These are phyloP conservation scores for Lasioglossum villosulum DNA, from an alignment of 2,888 invertebrate genomes.

Conservation along the genomic window DNA sequence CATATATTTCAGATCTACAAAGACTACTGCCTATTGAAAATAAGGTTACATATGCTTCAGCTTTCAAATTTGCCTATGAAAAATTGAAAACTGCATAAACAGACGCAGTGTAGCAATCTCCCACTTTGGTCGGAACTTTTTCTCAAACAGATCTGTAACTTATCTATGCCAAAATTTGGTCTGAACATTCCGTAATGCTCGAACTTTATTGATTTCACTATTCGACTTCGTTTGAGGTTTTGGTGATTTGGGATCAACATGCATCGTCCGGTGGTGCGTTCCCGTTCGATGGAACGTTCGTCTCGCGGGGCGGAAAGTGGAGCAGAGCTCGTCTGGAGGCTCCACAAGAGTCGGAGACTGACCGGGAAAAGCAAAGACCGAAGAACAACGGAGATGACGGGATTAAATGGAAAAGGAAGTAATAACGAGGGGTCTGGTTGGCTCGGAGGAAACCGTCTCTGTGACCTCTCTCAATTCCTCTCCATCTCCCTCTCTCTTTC, in stretches of 20 bases:
- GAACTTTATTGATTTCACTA: neutral
- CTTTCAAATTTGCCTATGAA: too few species aligned
- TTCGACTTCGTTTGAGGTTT: neutral
- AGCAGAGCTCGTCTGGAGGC: slow-evolving; percentile 42
- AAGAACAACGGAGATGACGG: slow-evolving; percentile 26
- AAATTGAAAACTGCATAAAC: too few species aligned
- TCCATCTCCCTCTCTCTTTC: neutral
- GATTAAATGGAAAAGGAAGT: slow-evolving; percentile 41
- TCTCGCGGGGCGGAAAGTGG: slow-evolving; percentile 63
- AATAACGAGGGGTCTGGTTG: slow-evolving; percentile 29
- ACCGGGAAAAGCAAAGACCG: slow-evolving; percentile 13
- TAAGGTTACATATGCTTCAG: too few species aligned
- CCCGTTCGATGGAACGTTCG: slow-evolving; percentile 38
- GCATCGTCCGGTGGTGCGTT: slow-evolving; percentile 28
- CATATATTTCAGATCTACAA: too few species aligned
- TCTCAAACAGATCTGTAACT: too few species aligned
- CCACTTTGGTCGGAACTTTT: too few species aligned
- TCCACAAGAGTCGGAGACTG: slow-evolving; percentile 4
- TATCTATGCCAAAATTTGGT: too few species aligned
- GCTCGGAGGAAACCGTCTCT: neutral
- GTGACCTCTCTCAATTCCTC: neutral
- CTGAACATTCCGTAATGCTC: neutral
- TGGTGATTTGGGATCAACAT: neutral
- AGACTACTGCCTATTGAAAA: too few species aligned
- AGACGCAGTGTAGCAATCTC: too few species aligned